Evolutionary conservation across 2,797 vertebrate genomes (phyloP).

Genomic region (Arremon aurantiirostris): DNA sequence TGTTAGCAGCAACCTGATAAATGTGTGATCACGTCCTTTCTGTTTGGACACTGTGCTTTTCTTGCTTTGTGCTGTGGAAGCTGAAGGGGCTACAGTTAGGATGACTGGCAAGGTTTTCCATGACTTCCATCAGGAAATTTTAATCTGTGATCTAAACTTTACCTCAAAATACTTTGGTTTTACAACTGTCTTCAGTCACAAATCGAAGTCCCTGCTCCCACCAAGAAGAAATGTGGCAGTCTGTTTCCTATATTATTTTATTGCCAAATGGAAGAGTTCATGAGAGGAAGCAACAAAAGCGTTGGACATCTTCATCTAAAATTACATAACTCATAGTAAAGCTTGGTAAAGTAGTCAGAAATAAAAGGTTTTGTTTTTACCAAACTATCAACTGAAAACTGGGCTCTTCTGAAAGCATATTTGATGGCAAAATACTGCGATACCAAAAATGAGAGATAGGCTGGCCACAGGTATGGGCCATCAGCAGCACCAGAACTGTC

Average conservation of each 20-base stretch:
- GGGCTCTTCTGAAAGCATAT: neutral
- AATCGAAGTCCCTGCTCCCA: neutral
- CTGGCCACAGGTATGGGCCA: neutral
- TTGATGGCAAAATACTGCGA: neutral
- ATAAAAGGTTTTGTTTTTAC: constrained; percentile 3
- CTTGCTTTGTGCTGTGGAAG: neutral
- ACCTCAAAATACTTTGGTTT: neutral
- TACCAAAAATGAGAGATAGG: neutral
- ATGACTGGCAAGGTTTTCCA: neutral
- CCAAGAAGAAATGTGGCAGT: neutral
- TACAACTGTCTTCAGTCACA: neutral
- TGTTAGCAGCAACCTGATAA: neutral
- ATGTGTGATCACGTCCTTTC: neutral
- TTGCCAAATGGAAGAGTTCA: neutral
- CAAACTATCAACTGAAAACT: neutral
- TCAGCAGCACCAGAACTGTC: neutral
- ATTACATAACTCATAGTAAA: neutral
- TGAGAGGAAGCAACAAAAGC: neutral
- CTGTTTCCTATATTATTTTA: neutral
- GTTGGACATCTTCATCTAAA: neutral
- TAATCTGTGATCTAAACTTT: neutral
- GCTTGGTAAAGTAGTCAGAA: neutral
- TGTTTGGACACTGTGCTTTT: neutral
- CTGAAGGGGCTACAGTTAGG: neutral
- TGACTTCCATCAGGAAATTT: neutral